Percentiles rank a stretch among this genome's conserved stretches.
Evolutionary conservation across 2,113 vertebrate genomes (phyloP).

Genomic region (Sinocyclocheilus grahami): DNA sequence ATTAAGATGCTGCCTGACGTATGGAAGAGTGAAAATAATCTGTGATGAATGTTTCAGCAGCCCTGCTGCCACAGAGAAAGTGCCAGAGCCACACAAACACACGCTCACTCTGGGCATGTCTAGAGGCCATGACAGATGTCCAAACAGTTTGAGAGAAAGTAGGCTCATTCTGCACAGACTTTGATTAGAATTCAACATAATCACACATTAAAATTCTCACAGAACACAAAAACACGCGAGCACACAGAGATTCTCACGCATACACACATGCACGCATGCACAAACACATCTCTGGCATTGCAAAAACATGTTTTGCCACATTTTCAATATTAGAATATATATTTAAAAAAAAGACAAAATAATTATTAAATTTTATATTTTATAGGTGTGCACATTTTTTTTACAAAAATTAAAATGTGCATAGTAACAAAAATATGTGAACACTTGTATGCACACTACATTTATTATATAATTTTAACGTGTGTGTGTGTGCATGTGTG

Average conservation of each 20-base stretch:
- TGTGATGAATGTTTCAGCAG: slow-evolving; percentile 57
- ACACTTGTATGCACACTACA: neutral
- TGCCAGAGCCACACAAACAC: slow-evolving; percentile 41
- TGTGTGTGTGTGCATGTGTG: too few relatives aligned
- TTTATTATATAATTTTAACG: neutral
- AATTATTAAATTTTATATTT: neutral
- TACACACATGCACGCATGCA: neutral
- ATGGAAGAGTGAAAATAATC: slow-evolving; percentile 53
- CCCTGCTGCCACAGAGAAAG: slow-evolving; percentile 51
- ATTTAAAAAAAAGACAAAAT: neutral
- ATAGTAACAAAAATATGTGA: neutral
- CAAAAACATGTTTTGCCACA: neutral
- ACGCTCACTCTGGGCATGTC: slow-evolving; percentile 64
- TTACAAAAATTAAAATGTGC: neutral
- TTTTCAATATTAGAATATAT: neutral
- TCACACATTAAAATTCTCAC: slow-evolving; percentile 57
- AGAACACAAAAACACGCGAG: slow-evolving; percentile 56
- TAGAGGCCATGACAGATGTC: slow-evolving; percentile 78
- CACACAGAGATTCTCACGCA: neutral
- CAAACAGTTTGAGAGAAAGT: slow-evolving; percentile 75
- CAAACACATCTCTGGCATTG: neutral
- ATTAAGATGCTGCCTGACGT: slow-evolving; percentile 40
- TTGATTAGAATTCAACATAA: slow-evolving; percentile 62
- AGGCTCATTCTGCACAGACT: slow-evolving; percentile 72
- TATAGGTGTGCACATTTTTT: neutral